Evolutionary conservation across 2,797 vertebrate genomes (phyloP).

Genomic region (Echeneis naucrates): DNA sequence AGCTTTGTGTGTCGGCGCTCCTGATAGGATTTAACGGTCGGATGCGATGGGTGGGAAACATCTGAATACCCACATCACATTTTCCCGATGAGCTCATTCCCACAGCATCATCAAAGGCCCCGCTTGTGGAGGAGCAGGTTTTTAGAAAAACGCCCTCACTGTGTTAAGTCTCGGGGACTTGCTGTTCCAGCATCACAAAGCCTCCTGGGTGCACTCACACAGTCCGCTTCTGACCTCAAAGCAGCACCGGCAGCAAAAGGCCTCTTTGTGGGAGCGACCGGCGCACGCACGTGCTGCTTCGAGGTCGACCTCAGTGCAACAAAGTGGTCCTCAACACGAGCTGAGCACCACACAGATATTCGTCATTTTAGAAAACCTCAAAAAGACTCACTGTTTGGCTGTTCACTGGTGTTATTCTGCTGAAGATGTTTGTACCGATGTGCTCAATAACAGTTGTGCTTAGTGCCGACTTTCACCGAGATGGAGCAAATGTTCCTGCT

Average conservation of each 20-base stretch:
- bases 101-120: slow-evolving; percentile 23
- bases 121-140: not conserved
- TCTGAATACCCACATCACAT: slow-evolving; percentile 9
- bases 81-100: slow-evolving; percentile 12
- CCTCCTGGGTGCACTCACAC: slow-evolving; percentile 27
- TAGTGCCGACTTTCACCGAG: not conserved
- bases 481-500: slow-evolving; percentile 16
- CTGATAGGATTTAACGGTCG: not conserved
- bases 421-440: not conserved
- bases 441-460: not conserved
- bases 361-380: not conserved
- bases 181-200: slow-evolving; percentile 22
- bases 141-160: slow-evolving; percentile 15
- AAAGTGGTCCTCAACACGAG: slow-evolving; percentile 30
- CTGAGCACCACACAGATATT: not conserved
- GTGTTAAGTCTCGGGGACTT: slow-evolving; percentile 24
- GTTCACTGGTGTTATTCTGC: not conserved
- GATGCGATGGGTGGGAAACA: not conserved
- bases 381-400: too few species aligned
- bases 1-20: too few species aligned
- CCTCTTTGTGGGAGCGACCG: slow-evolving; percentile 51
- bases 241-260: slow-evolving; percentile 55
- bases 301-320: slow-evolving; percentile 27
- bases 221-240: slow-evolving; percentile 42
- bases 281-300: slow-evolving; percentile 33